Evolutionary conservation across 2,797 vertebrate species (phyloP).

Genomic region (Lithobates pipiens): DNA sequence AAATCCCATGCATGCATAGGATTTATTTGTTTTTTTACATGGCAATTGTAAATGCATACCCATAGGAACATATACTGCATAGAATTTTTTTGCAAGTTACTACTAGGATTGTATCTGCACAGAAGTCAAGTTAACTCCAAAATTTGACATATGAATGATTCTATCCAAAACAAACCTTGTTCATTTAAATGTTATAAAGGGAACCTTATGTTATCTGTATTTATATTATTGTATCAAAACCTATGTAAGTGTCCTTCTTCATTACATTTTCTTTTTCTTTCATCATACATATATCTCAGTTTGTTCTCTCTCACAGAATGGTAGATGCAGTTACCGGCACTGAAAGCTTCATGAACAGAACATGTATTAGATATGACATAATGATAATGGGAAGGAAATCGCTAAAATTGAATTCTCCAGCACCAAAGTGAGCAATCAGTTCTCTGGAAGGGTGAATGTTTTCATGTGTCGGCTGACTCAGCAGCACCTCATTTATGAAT

Average conservation of each 20-base stretch:
- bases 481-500: constrained; percentile 55
- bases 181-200: too few relatives aligned
- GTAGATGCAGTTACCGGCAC: constrained; percentile 1
- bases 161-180: too few relatives aligned
- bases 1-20: too few relatives aligned
- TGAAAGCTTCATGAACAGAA: constrained; percentile 39
- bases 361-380: constrained; percentile 55
- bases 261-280: neutral
- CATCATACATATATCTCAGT: neutral
- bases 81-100: too few relatives aligned
- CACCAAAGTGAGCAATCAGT: constrained; percentile 53
- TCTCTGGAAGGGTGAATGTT: constrained; percentile 51
- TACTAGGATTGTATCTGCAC: too few relatives aligned
- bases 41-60: too few relatives aligned
- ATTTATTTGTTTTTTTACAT: too few relatives aligned
- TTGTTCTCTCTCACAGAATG: neutral
- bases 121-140: too few relatives aligned
- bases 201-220: neutral
- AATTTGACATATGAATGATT: too few relatives aligned
- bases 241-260: neutral
- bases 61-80: too few relatives aligned
- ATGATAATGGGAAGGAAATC: constrained; percentile 56
- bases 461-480: constrained; percentile 58
- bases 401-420: constrained; percentile 56
- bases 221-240: neutral